phyloP scores from a whole-genome alignment of 2,888 invertebrate species.

The Ferrisia virgata region DNA sequence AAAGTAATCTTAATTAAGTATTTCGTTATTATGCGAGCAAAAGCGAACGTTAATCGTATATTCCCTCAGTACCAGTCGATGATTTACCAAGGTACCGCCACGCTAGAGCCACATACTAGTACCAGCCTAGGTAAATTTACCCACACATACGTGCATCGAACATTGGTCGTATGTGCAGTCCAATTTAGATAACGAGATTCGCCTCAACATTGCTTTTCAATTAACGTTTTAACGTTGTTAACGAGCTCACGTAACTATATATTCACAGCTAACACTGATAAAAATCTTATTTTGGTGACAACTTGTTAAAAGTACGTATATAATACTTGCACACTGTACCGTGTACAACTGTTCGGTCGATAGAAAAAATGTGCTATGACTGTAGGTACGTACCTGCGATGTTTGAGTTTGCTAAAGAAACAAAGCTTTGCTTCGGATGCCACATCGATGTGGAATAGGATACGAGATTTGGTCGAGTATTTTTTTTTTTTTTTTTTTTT shows the following conservation, averaged over 20 bases:
- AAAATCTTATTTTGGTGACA: conserved; percentile 27
- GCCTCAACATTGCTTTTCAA: conserved; percentile 27
- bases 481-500: too few species aligned
- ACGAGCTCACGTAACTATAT: conserved; percentile 26
- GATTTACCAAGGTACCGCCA: not conserved
- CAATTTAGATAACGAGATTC: conserved; percentile 28
- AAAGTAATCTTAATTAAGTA: conserved; percentile 32
- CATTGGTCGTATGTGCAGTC: not conserved
- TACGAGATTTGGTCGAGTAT: not conserved
- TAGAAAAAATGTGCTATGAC: not conserved
- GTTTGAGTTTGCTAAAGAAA: not conserved
- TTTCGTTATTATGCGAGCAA: conserved; percentile 29
- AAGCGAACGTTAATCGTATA: conserved; percentile 8
- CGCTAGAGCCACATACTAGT: not conserved
- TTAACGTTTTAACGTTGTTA: conserved; percentile 25
- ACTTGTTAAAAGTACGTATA: not conserved
- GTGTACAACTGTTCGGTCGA: not conserved
- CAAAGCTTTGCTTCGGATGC: not conserved
- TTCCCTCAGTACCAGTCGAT: not conserved
- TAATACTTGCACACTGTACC: too few species aligned
- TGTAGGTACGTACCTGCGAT: not conserved
- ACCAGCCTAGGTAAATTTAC: not conserved
- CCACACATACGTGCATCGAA: not conserved
- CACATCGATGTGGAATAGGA: not conserved
- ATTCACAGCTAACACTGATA: conserved; percentile 18